Evolutionary conservation across 2,888 invertebrate species (phyloP), one percentile per base, ranked within the genome.

Genomic region (Tiphia femorata): DNA sequence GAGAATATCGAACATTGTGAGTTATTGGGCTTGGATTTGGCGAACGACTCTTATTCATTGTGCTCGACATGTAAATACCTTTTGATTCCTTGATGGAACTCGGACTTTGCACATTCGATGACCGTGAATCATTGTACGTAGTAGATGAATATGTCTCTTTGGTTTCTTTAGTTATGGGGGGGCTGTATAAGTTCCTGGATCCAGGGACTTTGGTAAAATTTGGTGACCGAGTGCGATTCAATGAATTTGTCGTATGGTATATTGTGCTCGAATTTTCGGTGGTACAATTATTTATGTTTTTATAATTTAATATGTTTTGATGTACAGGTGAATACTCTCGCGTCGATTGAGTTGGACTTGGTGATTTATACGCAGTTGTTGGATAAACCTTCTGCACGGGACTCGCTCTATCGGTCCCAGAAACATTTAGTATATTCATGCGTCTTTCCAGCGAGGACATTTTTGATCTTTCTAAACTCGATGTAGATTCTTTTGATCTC

Each of bases 51-150:
- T 75, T 68, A 12, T 63, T 80, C 2, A 77, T 52, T 4, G 79
- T 72, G 27, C 66, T 75, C 0, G 80, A 72, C 27, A 76, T 69
- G 60, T 81, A 81, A 44, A 74, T 65, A 14, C 78, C 74, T 49
- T 79, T 81, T 0, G 80, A 81, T 41, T 81, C 80, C 21, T 80
- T 81, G 44, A 78, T 73, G 49, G 64, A 42, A 47, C 61, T 77
- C 2, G 79, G 73, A 58, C 77, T 77, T 29, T 74, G 76, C 8
- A 67, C 52, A 14, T 66, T 73, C 19, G 78, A 74, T 0, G 77
- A 74, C 29, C 66, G 68, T 12, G 75, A 72, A 23, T 53, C 68
- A 21, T 47, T 71, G 29, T 67, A 64, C 1, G 58, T 43, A 17
- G 64, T 75, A n/a, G 75, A 73, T 0, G 78, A 78, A 40, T 79